Evolutionary conservation across 2,113 vertebrate species (phyloP).

Genomic region (Actenoides hombroni): DNA sequence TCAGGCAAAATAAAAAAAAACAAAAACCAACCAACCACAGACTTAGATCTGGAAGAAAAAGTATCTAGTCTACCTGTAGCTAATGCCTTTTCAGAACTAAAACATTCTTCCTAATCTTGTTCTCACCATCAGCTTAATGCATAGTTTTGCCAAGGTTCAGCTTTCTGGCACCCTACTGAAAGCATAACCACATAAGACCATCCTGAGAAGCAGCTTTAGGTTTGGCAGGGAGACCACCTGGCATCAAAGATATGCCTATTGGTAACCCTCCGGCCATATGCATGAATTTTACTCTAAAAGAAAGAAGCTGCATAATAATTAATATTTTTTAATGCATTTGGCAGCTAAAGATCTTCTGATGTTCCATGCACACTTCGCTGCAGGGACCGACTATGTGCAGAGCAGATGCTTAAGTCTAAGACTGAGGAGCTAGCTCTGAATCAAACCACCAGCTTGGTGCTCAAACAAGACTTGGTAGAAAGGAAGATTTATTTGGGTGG

Average conservation of each 20-base stretch:
- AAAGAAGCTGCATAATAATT: not conserved
- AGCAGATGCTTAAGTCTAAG: not conserved
- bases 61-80: not conserved
- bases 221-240: not conserved
- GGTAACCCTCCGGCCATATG: not conserved
- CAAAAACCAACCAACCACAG: not conserved
- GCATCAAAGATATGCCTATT: not conserved
- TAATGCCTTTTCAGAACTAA: not conserved
- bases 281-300: not conserved
- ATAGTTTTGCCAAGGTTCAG: not conserved
- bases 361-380: not conserved
- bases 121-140: not conserved
- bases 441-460: not conserved
- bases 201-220: not conserved
- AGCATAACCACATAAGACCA: not conserved
- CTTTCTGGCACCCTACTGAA: not conserved
- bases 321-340: not conserved
- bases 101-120: not conserved
- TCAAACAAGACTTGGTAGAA: not conserved
- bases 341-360: not conserved
- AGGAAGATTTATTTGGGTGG: not conserved
- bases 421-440: not conserved
- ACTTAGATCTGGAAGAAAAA: not conserved
- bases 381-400: not conserved
- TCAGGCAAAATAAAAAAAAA: not conserved